Conservation (phyloP, 2,888 invertebrate species). For the Phania funesta region DNA sequence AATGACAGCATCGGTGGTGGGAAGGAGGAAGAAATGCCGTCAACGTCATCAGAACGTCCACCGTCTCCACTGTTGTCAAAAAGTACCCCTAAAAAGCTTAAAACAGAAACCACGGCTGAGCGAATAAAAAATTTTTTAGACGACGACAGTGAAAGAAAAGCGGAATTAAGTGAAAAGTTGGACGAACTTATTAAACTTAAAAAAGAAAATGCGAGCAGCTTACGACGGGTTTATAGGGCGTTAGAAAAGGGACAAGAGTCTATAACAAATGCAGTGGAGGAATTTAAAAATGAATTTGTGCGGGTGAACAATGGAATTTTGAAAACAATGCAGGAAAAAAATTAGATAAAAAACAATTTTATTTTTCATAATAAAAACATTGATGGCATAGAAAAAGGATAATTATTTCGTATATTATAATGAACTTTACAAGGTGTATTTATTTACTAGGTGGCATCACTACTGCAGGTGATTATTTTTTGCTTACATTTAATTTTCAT, state of each 20-base stretch:
- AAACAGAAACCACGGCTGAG: background rate
- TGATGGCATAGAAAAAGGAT: too few species aligned
- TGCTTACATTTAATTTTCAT: too few species aligned
- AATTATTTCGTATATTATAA: too few species aligned
- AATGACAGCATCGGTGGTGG: background rate
- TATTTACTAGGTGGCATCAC: too few species aligned
- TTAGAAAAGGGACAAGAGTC: background rate
- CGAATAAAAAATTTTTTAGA: background rate
- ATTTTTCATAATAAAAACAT: too few species aligned
- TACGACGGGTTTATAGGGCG: background rate
- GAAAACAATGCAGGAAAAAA: slow-evolving; percentile 24
- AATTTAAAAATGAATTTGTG: slow-evolving; percentile 4
- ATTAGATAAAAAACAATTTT: slow-evolving; percentile 1
- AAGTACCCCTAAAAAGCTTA: background rate
- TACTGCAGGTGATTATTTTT: too few species aligned
- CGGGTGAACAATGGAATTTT: background rate
- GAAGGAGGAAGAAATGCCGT: background rate
- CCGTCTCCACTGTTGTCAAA: background rate
- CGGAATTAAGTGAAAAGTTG: background rate
- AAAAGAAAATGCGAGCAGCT: background rate
- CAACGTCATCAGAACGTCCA: background rate
- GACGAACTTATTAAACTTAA: background rate
- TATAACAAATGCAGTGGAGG: background rate
- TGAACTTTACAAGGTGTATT: too few species aligned
- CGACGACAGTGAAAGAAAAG: background rate